Evolutionary conservation across 2,888 invertebrate species (phyloP).

Genomic region (Caenorhabditis panamensis): DNA sequence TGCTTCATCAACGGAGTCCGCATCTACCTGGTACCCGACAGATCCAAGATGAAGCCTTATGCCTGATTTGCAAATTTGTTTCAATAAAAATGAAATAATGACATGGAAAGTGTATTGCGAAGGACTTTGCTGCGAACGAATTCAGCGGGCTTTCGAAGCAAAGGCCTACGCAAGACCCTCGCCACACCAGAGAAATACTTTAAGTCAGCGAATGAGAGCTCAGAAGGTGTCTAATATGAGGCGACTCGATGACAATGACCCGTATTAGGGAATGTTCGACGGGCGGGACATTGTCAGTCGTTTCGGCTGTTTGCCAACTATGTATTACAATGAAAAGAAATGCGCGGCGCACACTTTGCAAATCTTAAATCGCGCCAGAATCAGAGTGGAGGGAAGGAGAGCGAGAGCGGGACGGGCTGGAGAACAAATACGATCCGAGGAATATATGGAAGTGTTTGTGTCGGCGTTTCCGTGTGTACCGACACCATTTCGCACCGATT

Average conservation of each 20-base stretch:
- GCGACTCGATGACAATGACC: conserved; percentile 10
- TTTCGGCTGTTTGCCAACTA: conserved; percentile 25
- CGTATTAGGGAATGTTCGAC: conserved; percentile 9
- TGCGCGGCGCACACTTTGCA: conserved; percentile 30
- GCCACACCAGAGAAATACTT: conserved; percentile 3
- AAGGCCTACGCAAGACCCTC: conserved; percentile 44
- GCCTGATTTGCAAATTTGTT: no score
- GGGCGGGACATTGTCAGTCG: conserved; percentile 19
- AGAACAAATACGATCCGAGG: conserved; percentile 18
- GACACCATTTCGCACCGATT: conserved; percentile 6
- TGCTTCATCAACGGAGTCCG: conserved; percentile 90
- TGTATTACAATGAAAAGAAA: conserved; percentile 32
- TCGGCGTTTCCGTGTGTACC: conserved; percentile 16
- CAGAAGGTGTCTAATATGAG: conserved; percentile 18
- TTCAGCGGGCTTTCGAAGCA: conserved; percentile 17
- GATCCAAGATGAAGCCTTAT: no score
- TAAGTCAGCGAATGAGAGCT: conserved; percentile 23
- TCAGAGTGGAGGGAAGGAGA: neutral
- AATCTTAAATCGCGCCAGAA: conserved; percentile 30
- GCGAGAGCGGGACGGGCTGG: neutral
- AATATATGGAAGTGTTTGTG: conserved; percentile 22
- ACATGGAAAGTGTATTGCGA: conserved; percentile 2
- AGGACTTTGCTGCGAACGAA: conserved; percentile 6
- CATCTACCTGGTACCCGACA: conserved; percentile 90
- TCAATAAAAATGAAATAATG: no score